These are phyloP conservation scores for Xestia rhomboidea DNA, from an alignment of 2,888 invertebrate genomes.

Conservation along the genomic window DNA sequence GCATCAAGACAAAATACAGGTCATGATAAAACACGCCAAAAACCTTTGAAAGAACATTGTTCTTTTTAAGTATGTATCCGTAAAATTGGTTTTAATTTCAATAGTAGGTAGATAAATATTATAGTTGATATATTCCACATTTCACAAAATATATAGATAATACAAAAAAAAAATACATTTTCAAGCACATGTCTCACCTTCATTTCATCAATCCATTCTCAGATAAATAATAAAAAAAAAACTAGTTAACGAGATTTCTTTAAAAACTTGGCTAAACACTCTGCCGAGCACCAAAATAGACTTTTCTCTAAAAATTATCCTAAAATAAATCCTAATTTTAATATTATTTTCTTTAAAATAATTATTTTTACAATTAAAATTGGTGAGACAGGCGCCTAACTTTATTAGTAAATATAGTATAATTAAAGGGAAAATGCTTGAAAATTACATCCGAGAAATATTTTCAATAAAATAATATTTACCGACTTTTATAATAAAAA, in stretches of 20 bases:
- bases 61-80: not conserved
- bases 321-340: slow-evolving; percentile 21
- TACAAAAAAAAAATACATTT: slow-evolving; percentile 9
- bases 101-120: slow-evolving; percentile 3
- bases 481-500: slow-evolving; percentile 41
- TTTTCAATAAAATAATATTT: not conserved
- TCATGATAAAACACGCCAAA: not conserved
- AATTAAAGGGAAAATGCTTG: slow-evolving; percentile 16
- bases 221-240: slow-evolving; percentile 46
- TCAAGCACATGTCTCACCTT: slow-evolving; percentile 63
- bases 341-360: slow-evolving; percentile 31
- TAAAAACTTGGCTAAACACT: slow-evolving; percentile 32
- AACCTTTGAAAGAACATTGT: not conserved
- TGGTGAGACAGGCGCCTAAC: slow-evolving; percentile 64
- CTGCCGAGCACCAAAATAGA: slow-evolving; percentile 3
- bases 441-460: slow-evolving; percentile 8
- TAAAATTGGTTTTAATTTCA: slow-evolving; percentile 38
- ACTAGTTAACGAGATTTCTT: slow-evolving; percentile 26
- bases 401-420: slow-evolving; percentile 4
- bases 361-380: slow-evolving; percentile 48
- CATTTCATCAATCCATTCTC: slow-evolving; percentile 9
- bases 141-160: slow-evolving; percentile 7
- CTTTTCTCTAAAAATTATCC: not conserved
- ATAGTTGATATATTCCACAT: not conserved
- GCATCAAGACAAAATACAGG: not conserved